phyloP scores from a whole-genome alignment of 2,797 vertebrate genomes.

The Lutjanus argentimaculatus region DNA sequence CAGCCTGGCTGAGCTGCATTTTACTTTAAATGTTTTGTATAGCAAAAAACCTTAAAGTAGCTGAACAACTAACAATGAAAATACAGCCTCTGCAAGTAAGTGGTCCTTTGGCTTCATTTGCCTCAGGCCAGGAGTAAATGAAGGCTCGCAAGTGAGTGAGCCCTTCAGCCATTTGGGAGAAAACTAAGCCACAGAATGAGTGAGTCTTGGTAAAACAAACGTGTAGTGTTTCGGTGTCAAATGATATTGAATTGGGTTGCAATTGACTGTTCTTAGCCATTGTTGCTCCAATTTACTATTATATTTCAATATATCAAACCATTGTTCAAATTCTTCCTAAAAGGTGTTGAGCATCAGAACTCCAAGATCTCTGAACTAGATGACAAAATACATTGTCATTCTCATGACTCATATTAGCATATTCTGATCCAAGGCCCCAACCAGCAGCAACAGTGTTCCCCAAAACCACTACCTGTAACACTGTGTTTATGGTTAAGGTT shows the following conservation, averaged over 20 bases:
- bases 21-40: too few species aligned
- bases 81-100: neutral
- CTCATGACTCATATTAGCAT: too few species aligned
- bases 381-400: too few species aligned
- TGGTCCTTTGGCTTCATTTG: neutral
- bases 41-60: neutral
- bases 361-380: too few species aligned
- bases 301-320: neutral
- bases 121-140: neutral
- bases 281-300: neutral
- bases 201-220: neutral
- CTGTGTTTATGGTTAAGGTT: too few species aligned
- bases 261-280: neutral
- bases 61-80: neutral
- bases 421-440: too few species aligned
- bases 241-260: neutral
- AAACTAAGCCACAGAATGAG: neutral
- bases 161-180: neutral
- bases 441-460: too few species aligned
- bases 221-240: neutral
- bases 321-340: too few species aligned
- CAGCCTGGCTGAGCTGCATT: neutral
- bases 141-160: neutral
- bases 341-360: too few species aligned
- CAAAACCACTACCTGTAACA: too few species aligned